These are phyloP conservation scores for Amphipoea oculea DNA, from an alignment of 2,888 invertebrate species.

Conservation along the genomic window DNA sequence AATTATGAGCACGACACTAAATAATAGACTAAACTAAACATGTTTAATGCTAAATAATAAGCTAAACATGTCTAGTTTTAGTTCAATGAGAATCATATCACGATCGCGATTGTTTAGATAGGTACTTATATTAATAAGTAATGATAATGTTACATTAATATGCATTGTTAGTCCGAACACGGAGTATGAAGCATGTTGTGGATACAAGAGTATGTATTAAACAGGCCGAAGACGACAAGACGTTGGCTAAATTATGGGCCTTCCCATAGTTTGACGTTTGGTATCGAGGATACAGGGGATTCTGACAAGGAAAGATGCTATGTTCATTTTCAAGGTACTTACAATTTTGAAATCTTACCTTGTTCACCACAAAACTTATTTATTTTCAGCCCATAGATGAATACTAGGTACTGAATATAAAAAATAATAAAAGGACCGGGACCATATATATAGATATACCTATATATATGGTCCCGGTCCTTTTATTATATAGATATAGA, in stretches of 20 bases:
- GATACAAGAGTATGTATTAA: not conserved
- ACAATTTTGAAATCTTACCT: not conserved
- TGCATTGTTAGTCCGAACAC: constrained; percentile 22
- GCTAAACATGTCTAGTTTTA: constrained; percentile 11
- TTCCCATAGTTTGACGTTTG: not conserved
- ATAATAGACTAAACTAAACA: constrained; percentile 26
- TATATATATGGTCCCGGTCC: no score
- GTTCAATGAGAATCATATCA: constrained; percentile 50
- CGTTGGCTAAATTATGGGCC: not conserved
- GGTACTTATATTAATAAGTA: constrained; percentile 23
- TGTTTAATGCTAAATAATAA: constrained; percentile 23
- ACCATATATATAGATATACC: no score
- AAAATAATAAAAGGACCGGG: no score
- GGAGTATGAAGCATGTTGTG: not conserved
- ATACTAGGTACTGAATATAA: not conserved
- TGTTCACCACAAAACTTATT: no score
- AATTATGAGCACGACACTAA: constrained; percentile 15
- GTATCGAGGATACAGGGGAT: no score
- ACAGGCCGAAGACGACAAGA: constrained; percentile 8
- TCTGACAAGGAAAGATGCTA: not conserved
- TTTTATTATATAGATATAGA: no score
- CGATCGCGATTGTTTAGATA: constrained; percentile 37
- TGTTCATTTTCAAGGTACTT: no score
- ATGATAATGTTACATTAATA: constrained; percentile 28
- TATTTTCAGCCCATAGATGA: not conserved